Evolutionary conservation across 2,113 vertebrate species (phyloP).

Genomic region (Argyrosomus japonicus): DNA sequence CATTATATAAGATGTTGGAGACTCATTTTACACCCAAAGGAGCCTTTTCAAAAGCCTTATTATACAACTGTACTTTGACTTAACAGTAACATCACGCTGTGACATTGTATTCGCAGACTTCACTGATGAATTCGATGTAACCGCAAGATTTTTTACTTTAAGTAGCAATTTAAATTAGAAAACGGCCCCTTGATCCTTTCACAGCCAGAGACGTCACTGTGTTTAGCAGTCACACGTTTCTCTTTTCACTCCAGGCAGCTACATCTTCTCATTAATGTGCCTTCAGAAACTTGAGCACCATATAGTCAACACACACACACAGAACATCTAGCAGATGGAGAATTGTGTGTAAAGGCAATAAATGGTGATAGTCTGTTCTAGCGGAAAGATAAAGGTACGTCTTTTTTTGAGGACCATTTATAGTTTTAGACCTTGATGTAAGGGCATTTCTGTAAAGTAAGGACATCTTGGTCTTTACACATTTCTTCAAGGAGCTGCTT

Average conservation of each 20-base stretch:
- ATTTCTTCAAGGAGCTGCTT: too few relatives aligned
- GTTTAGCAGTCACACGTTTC: neutral
- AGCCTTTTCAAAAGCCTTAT: slow-evolving; percentile 31
- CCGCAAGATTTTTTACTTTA: neutral
- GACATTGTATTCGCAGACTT: neutral
- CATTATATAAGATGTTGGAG: too few relatives aligned
- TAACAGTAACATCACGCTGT: neutral
- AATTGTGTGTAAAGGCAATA: neutral
- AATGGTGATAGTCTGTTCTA: neutral
- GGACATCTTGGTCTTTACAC: too few relatives aligned
- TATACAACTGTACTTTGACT: slow-evolving; percentile 1
- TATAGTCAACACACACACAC: neutral
- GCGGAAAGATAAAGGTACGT: neutral
- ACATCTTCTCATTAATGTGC: neutral
- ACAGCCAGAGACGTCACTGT: neutral
- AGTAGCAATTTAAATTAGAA: neutral
- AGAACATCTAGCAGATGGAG: neutral
- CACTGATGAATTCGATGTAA: too few relatives aligned
- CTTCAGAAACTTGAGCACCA: neutral
- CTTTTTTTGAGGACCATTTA: neutral
- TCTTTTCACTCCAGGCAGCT: neutral
- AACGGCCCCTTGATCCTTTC: neutral
- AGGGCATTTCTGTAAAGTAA: neutral
- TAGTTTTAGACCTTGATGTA: neutral
- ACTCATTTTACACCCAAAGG: slow-evolving; percentile 26